Conservation (phyloP, 2,113 vertebrate genomes). For the Thryonomys swinderianus region DNA sequence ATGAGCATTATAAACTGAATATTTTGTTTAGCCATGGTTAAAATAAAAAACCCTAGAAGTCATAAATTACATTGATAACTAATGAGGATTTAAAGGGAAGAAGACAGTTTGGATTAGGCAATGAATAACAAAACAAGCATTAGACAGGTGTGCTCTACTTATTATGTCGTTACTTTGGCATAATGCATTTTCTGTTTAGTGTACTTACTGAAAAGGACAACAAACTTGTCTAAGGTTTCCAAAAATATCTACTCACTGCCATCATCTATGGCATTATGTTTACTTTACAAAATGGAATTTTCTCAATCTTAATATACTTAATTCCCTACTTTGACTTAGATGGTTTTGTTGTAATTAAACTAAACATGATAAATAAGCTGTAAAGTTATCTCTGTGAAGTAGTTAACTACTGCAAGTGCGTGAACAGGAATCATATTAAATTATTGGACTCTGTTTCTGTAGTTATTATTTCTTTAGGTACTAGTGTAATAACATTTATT, state of each 20-base stretch:
- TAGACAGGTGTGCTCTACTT: background rate
- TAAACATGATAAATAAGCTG: background rate
- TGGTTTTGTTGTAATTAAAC: background rate
- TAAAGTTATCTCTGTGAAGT: constrained; percentile 8
- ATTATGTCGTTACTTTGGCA: background rate
- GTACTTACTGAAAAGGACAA: background rate
- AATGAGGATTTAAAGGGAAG: background rate
- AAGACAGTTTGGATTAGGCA: background rate
- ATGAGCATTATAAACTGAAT: background rate
- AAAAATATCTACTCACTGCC: background rate
- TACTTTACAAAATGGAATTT: background rate
- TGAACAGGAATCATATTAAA: background rate
- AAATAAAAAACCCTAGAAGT: background rate
- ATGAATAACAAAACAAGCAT: background rate
- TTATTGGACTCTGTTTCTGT: background rate
- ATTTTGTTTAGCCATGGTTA: background rate
- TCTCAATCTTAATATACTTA: background rate
- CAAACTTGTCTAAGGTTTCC: background rate
- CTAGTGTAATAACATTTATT: background rate
- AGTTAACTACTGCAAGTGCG: constrained; percentile 12
- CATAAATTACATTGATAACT: background rate
- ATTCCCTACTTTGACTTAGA: background rate
- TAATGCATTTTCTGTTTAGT: background rate
- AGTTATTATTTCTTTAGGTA: background rate
- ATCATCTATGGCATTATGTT: background rate